Base-by-base conservation (phyloP, 92 coral and sea anemone species). In the Pocillopora grandis region DNA sequence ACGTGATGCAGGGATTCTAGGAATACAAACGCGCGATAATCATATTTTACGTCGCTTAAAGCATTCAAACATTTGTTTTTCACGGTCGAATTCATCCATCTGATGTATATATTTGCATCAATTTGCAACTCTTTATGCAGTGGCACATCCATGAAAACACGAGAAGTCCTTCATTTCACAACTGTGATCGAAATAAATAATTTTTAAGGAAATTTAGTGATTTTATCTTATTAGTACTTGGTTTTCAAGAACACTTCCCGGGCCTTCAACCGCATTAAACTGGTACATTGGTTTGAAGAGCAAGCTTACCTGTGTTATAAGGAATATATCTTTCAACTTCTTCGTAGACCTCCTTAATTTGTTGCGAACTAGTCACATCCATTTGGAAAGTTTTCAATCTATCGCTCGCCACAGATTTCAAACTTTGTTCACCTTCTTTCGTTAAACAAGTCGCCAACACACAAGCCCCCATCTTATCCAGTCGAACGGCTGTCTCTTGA, bases 361-460 rank as follows among this genome's bases (percentile, higher is more conserved):
- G 90, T 58, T 81, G 72, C 2, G 71, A 17, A 49, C 79, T 82
- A 14, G 92, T 87, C 55, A 92, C 93, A 82, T 92, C 96, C 85
- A 92, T 37, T 68, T 75, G 76, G 13, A 92, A 72, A 21, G 94
- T 92, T 58, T 64, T 87, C 52, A 92, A 86, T 67, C 86, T 85
- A 23, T 75, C 20, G 61, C 94, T 90, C 73, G 86, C 75, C 67
- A 72, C 80, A 0, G 42, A 78, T 37, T 72, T 68, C 59, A 92
- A 86, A 62, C 71, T 77, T 72, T 85, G 68, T 33, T 83, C 90
- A 36, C 96, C 96, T 33, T 82, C 77, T 19, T 55, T 67, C 8
- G 92, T 88, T 27, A 92, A 87, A 88, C 96, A 92, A 56, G 91
- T 84, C 2, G 96, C 96, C 21, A 90, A 66, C 55, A 92, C 96